These are phyloP conservation scores for Drosophila prostipennis DNA, from an alignment of 2,888 invertebrate genomes.

Conservation along the genomic window DNA sequence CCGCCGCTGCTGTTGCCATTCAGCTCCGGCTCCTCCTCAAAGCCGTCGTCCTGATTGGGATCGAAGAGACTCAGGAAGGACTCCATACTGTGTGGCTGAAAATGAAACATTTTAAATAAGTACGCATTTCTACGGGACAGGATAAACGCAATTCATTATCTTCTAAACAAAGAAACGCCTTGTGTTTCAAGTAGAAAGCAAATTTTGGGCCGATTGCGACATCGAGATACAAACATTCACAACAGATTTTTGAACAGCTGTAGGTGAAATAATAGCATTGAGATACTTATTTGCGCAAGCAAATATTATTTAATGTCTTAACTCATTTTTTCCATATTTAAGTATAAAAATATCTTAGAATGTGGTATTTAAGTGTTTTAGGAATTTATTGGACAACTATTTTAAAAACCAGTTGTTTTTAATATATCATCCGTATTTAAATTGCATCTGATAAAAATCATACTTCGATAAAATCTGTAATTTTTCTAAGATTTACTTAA, in stretches of 20 bases:
- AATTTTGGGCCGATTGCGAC: constrained; percentile 31
- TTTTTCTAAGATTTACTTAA: too few relatives aligned
- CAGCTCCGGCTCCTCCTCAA: constrained; percentile 80
- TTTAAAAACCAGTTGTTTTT: too few relatives aligned
- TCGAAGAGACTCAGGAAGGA: constrained; percentile 93
- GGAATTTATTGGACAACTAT: too few relatives aligned
- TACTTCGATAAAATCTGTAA: too few relatives aligned
- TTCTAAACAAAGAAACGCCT: constrained; percentile 22
- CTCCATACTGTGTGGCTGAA: constrained; percentile 87
- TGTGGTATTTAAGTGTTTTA: too few relatives aligned
- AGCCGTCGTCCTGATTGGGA: constrained; percentile 85
- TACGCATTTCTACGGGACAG: too few relatives aligned
- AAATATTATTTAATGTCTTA: background rate
- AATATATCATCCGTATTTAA: too few relatives aligned
- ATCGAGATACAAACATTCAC: constrained; percentile 6
- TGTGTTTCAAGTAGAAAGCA: constrained; percentile 5
- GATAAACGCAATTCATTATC: background rate
- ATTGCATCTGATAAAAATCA: too few relatives aligned
- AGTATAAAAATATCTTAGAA: too few relatives aligned
- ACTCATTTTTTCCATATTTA: background rate
- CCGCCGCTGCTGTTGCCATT: constrained; percentile 71
- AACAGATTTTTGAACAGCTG: constrained; percentile 16
- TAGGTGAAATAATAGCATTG: constrained; percentile 13
- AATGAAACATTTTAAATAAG: background rate
- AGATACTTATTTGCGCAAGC: background rate